These are phyloP conservation scores for Dione juno DNA, from an alignment of 2,888 invertebrate species.

Conservation along the genomic window DNA sequence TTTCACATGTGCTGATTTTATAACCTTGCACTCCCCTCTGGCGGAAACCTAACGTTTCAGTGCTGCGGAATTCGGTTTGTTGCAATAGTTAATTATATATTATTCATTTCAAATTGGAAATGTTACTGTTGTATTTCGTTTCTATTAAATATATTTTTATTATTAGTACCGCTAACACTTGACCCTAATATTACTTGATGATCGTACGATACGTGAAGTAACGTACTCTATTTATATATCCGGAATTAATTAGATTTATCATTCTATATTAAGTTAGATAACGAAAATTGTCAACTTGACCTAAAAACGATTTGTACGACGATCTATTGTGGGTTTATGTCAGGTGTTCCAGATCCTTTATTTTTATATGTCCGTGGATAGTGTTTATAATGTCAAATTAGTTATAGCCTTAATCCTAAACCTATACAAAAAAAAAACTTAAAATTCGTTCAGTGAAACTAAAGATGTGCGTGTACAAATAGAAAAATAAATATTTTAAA, in stretches of 20 bases:
- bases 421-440: too few relatives aligned
- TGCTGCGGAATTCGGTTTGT: conserved; percentile 2
- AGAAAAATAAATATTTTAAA: too few relatives aligned
- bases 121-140: background rate
- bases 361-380: too few relatives aligned
- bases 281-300: conserved; percentile 20
- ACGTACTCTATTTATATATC: background rate
- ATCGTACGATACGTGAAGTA: too few relatives aligned
- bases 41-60: conserved; percentile 56
- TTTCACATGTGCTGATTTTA: conserved; percentile 65
- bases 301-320: conserved; percentile 5
- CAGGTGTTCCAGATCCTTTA: too few relatives aligned
- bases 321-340: too few relatives aligned
- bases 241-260: background rate
- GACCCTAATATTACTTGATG: background rate
- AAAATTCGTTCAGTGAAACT: too few relatives aligned
- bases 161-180: background rate
- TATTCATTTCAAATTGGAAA: background rate
- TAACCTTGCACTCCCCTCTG: conserved; percentile 76
- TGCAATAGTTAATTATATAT: background rate
- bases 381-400: too few relatives aligned
- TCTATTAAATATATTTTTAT: background rate
- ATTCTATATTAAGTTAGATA: conserved; percentile 9
- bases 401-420: too few relatives aligned
- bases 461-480: too few relatives aligned